These are phyloP conservation scores for Cenopis cana DNA, from an alignment of 2,888 invertebrate species.

Conservation along the genomic window DNA sequence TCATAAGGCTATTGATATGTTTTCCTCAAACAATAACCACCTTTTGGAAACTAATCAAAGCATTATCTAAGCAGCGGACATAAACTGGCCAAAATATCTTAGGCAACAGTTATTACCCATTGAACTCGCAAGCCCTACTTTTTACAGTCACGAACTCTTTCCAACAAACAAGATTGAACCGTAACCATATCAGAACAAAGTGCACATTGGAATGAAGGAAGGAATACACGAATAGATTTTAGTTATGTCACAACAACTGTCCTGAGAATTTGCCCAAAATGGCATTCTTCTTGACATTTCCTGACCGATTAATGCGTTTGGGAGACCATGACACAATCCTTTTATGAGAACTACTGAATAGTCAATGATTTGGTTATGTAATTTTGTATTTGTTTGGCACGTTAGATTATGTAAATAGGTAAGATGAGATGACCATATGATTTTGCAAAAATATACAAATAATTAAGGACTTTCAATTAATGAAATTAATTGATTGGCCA, in stretches of 20 bases:
- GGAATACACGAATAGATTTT: constrained; percentile 28
- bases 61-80: constrained; percentile 29
- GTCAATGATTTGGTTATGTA: constrained; percentile 19
- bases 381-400: constrained; percentile 17
- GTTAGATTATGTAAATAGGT: neutral
- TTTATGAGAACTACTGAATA: neutral
- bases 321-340: constrained; percentile 24
- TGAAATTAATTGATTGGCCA: no score
- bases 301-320: constrained; percentile 33
- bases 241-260: constrained; percentile 32
- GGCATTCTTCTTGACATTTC: constrained; percentile 39
- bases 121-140: constrained; percentile 48
- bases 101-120: constrained; percentile 46
- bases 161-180: constrained; percentile 49
- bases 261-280: constrained; percentile 42
- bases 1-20: no score
- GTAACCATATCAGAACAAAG: constrained; percentile 42
- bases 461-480: no score
- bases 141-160: constrained; percentile 49
- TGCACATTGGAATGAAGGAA: neutral
- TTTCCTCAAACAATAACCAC: constrained; percentile 24
- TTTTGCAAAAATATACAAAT: no score
- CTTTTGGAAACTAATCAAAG: constrained; percentile 29
- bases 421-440: no score
- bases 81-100: constrained; percentile 44